Conservation (phyloP, 2,113 vertebrate species). For the Junco hyemalis region DNA sequence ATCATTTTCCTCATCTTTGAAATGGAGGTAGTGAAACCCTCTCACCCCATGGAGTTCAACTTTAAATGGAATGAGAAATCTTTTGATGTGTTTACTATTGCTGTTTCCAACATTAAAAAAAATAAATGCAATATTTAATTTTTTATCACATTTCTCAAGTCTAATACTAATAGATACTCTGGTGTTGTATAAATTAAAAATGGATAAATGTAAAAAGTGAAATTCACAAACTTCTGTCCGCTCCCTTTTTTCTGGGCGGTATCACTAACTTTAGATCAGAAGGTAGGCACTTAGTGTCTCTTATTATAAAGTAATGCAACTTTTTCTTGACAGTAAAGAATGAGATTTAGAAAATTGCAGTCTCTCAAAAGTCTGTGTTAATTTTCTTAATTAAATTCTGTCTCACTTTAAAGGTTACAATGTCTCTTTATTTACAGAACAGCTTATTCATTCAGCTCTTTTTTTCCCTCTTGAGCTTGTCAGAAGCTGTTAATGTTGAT, state of each 20-base stretch:
- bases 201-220: neutral
- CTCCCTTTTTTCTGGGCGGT: neutral
- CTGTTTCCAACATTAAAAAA: neutral
- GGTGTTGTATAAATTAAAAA: neutral
- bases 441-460: slow-evolving; percentile 39
- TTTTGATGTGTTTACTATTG: neutral
- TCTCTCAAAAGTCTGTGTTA: slow-evolving; percentile 32
- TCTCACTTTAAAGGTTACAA: slow-evolving; percentile 39
- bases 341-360: neutral
- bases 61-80: neutral
- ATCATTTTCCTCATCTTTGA: neutral
- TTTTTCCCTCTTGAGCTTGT: slow-evolving; percentile 20
- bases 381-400: slow-evolving; percentile 58
- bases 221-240: neutral
- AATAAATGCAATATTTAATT: neutral
- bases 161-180: neutral
- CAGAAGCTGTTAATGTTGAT: slow-evolving; percentile 62
- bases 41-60: neutral
- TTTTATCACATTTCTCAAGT: neutral
- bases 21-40: neutral
- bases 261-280: neutral
- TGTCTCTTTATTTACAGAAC: slow-evolving; percentile 57
- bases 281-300: neutral
- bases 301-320: neutral
- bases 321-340: neutral